Base-by-base conservation (phyloP, 2,888 invertebrate genomes). In the Entomobrya proxima region DNA sequence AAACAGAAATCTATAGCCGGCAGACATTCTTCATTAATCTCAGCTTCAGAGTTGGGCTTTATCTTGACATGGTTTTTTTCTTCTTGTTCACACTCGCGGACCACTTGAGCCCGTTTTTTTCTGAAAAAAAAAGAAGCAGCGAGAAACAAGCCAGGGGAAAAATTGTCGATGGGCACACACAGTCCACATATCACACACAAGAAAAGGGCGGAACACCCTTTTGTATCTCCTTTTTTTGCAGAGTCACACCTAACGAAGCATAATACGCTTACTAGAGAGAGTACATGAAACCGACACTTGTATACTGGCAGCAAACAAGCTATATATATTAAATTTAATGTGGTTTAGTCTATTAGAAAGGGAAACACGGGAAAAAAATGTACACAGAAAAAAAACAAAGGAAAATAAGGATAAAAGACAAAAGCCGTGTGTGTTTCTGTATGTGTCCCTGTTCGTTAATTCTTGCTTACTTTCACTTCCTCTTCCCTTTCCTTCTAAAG, bases 11-110 rank as follows among this genome's bases (percentile, higher is more conserved):
- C 76, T 84, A 40, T 79, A 72, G 87, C 80, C 80, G 79, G 76
- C 78, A 87, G 90, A 90, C 89, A 88, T 88, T 88, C 86, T 88
- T 90, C 90, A 90, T 90, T 90, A 90, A 90, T 90, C 90, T 90
- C 88, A 87, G 89, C 89, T n/a, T 88, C 87, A 83, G 40, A 64
- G 69, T 72, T n/a, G 75, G 87, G 88, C 87, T 86, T 88, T 90
- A 90, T 90, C 90, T 89, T 77, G 89, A 89, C 89, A 89, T 85
- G 74, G 74, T 85, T 88, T 89, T 85, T 88, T 86, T n/a, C n/a
- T n/a, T n/a, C n/a, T n/a, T n/a, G n/a, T n/a, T 88, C 85, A 79
- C 81, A 79, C n/a, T n/a, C n/a, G n/a, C n/a, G 86, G 88, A 87
- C 88, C 89, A 88, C 88, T 88, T 87, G 87, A 88, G 82, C 79